phyloP scores from a whole-genome alignment of 2,113 vertebrate species.

The Athene cunicularia region DNA sequence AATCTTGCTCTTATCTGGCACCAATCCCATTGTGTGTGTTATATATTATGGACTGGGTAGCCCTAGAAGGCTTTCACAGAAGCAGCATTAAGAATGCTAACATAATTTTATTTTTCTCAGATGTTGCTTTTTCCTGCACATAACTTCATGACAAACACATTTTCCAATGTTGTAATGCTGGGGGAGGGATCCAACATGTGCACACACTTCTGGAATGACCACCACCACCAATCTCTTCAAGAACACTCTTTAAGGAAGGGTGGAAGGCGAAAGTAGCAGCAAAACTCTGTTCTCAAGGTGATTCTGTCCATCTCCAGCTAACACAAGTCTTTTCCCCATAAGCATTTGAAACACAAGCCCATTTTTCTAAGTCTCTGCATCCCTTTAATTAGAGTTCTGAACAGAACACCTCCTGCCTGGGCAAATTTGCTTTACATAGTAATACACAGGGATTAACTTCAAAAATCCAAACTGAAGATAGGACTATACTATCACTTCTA shows the following conservation, averaged over 20 bases:
- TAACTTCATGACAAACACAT: background rate
- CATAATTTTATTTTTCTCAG: background rate
- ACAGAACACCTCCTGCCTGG: background rate
- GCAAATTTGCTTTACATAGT: background rate
- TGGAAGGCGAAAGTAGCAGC: background rate
- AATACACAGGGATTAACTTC: background rate
- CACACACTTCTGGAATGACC: background rate
- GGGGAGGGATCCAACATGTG: fast-evolving
- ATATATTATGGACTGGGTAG: background rate
- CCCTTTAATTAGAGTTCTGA: background rate
- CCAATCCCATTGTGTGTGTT: background rate
- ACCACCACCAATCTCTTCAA: background rate
- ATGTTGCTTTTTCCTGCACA: background rate
- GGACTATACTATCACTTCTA: background rate
- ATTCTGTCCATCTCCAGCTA: background rate
- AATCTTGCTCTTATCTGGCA: background rate
- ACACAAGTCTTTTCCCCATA: background rate
- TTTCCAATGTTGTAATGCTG: background rate
- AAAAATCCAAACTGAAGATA: background rate
- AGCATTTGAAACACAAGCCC: background rate
- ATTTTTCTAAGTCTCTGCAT: background rate
- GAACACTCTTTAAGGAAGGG: background rate
- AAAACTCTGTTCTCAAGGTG: background rate
- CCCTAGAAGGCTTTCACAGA: background rate
- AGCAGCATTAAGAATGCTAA: background rate